Percentiles rank a stretch among this genome's conserved stretches.
Conservation (phyloP, 2,113 vertebrate species). For the Ceyx margarethae region DNA sequence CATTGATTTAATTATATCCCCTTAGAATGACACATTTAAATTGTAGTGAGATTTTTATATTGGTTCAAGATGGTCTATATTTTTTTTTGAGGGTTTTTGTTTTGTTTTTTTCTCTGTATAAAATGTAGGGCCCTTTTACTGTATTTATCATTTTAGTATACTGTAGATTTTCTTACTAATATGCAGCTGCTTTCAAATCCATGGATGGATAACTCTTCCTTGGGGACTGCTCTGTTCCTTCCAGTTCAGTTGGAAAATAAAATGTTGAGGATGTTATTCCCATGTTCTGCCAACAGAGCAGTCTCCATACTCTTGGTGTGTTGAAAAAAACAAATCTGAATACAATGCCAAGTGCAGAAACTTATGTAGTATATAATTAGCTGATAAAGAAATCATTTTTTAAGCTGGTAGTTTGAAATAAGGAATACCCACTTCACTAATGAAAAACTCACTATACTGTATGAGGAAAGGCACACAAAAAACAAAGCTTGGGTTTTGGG, state of each 20-base stretch:
- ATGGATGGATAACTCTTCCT: neutral
- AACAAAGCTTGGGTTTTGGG: neutral
- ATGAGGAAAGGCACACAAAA: neutral
- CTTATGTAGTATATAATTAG: neutral
- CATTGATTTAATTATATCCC: neutral
- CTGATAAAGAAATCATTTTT: neutral
- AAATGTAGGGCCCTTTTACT: neutral
- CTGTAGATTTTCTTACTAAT: neutral
- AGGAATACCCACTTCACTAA: neutral
- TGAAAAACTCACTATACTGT: neutral
- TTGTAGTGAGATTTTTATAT: neutral
- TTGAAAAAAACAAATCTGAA: neutral
- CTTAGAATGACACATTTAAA: neutral
- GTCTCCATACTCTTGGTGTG: neutral
- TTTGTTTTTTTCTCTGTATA: neutral
- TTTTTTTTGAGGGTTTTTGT: neutral
- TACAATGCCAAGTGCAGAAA: neutral
- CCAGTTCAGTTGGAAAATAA: neutral
- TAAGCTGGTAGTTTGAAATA: neutral
- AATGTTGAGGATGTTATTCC: neutral
- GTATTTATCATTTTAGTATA: neutral
- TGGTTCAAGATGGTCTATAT: neutral
- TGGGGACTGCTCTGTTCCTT: neutral
- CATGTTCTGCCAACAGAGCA: neutral
- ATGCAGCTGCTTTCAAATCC: neutral